Conservation (phyloP, 2,113 vertebrate species). For the Pangasianodon hypophthalmus region DNA sequence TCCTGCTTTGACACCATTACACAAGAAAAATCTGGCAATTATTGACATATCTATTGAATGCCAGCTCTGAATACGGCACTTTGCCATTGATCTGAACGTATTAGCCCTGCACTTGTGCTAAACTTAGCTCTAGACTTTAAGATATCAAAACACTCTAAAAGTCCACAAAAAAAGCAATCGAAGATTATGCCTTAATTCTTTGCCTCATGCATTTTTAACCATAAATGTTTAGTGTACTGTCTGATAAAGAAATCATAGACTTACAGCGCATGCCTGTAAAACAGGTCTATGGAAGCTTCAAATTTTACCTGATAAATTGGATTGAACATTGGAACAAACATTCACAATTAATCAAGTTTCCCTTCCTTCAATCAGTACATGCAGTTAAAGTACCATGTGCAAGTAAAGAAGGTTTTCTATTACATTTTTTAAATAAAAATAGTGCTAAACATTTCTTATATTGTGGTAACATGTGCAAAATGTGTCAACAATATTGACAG, state of each 20-base stretch:
- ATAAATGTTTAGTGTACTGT: neutral
- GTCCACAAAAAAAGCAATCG: neutral
- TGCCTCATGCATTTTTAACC: neutral
- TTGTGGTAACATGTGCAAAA: neutral
- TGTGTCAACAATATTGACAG: too few species aligned
- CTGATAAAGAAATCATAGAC: neutral
- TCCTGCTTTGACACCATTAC: neutral
- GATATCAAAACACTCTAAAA: slow-evolving; percentile 17
- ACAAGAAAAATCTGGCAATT: neutral
- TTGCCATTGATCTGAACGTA: neutral
- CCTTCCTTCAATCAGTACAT: neutral
- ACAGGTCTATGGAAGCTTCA: neutral
- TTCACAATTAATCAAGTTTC: neutral
- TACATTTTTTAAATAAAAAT: neutral
- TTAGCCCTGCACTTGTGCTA: neutral
- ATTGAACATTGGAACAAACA: neutral
- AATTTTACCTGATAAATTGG: neutral
- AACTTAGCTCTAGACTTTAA: neutral
- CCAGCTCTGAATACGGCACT: neutral
- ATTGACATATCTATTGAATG: neutral
- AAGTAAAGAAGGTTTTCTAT: neutral
- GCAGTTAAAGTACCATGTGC: neutral
- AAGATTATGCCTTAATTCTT: neutral
- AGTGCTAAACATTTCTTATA: neutral
- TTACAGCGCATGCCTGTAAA: neutral